Base-by-base conservation (phyloP, 2,113 vertebrate species). In the Speoplatyrhinus poulsoni region DNA sequence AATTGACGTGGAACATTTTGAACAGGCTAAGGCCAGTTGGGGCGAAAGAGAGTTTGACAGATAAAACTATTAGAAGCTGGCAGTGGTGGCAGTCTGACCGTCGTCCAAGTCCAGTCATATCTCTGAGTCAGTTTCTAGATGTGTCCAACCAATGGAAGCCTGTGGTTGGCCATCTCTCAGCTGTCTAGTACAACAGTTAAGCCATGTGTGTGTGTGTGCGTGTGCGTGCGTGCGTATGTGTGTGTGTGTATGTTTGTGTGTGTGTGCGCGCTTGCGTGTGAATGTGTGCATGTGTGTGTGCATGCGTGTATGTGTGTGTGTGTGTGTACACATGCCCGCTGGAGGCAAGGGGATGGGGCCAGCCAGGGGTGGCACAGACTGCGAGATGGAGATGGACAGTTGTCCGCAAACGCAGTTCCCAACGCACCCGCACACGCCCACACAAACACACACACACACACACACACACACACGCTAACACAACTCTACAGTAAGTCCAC, bases 281-380 rank as follows among this genome's bases (percentile, higher is more conserved):
- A 78, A 70, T 74, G 69, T 67, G 72, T 41, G 59, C 65, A 69
- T 63, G 19, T 73, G n/a, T 47, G 36, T 47, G 36, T 47, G 60
- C 16, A 46, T 62, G 60, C 48, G 62, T 26, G 17, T 53, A 54
- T n/a, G n/a, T n/a, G 63, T 46, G 60, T 48, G 46, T 48, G 46
- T 19, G 52, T 69, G 73, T 73, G 72, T 78, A 58, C 60, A 50
- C 56, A 48, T 47, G 63, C 79, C 74, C 73, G 64, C 73, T 72
- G 80, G 80, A 76, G 85, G 74, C 76, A 0, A 52, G 76, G 62
- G 84, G 80, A n/a, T 26, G 70, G 85, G 87, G 80, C 77, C 79
- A 84, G 87, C 90, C 90, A 90, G 90, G 88, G 88, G 88, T 90
- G 90, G 87, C 86, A 87, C 87, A 90, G 88, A 90, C 89, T 83